phyloP scores from a whole-genome alignment of 2,797 vertebrate species.

The Sebastes matsubarae region DNA sequence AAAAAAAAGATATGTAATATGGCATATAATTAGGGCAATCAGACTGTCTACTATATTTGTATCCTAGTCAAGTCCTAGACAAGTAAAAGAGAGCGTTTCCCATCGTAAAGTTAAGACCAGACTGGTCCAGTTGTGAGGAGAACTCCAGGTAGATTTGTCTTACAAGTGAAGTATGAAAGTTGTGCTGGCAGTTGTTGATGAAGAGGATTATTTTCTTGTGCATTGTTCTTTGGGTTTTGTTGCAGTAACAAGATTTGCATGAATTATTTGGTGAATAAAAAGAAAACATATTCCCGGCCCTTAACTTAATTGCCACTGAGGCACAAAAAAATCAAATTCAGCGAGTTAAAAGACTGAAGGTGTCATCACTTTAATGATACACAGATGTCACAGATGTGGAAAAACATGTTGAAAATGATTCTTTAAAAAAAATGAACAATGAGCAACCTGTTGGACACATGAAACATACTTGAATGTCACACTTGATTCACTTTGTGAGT shows the following conservation, averaged over 20 bases:
- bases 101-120: neutral
- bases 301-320: neutral
- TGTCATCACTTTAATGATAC: neutral
- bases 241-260: neutral
- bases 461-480: neutral
- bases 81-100: slow-evolving; percentile 1
- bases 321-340: neutral
- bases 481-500: too few species aligned
- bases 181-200: neutral
- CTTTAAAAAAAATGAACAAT: neutral
- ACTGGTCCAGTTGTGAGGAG: slow-evolving; percentile 4
- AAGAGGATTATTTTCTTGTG: neutral
- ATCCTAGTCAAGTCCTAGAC: neutral
- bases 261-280: neutral
- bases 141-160: neutral
- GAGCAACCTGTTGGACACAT: neutral
- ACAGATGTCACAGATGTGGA: neutral
- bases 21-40: neutral
- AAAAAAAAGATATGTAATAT: neutral
- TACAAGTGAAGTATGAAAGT: too few species aligned
- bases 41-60: neutral
- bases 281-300: neutral
- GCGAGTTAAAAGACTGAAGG: neutral
- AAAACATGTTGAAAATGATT: neutral
- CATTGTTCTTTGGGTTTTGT: neutral